These are phyloP conservation scores for Ceratina calcarata DNA, from an alignment of 1,140 invertebrate species.

Conservation along the genomic window DNA sequence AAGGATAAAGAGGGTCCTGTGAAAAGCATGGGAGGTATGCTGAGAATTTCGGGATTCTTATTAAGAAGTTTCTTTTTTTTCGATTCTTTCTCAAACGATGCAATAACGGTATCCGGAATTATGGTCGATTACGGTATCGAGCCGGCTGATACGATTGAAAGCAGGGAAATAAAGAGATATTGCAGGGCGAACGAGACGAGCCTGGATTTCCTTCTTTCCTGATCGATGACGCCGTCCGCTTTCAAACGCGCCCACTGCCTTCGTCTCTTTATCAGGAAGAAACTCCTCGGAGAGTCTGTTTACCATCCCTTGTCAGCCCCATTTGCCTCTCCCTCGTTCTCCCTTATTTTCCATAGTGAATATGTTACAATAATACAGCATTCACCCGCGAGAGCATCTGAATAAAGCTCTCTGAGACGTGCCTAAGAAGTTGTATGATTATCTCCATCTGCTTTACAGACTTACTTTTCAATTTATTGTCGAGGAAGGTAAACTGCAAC, in stretches of 20 bases:
- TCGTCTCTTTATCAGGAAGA: background rate
- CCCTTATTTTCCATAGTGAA: too few relatives aligned
- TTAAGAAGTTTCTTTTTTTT: slow-evolving; percentile 1
- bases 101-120: slow-evolving; percentile 16
- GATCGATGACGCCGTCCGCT: slow-evolving; percentile 24
- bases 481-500: too few relatives aligned
- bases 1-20: background rate
- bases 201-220: background rate
- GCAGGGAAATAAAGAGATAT: slow-evolving; percentile 34
- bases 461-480: too few relatives aligned
- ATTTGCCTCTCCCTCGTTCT: background rate
- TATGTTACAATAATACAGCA: background rate
- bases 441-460: too few relatives aligned
- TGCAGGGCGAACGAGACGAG: slow-evolving; percentile 10
- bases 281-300: background rate
- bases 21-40: background rate
- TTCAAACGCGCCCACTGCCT: background rate
- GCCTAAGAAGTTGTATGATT: too few relatives aligned
- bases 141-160: slow-evolving; percentile 24
- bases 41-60: slow-evolving; percentile 1
- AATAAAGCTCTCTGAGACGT: too few relatives aligned
- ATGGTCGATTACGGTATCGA: slow-evolving; percentile 8
- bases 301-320: too few relatives aligned
- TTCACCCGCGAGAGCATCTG: background rate
- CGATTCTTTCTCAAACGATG: background rate